Base-by-base conservation (phyloP, 1,140 invertebrate genomes). In the Saccostrea cuccullata region DNA sequence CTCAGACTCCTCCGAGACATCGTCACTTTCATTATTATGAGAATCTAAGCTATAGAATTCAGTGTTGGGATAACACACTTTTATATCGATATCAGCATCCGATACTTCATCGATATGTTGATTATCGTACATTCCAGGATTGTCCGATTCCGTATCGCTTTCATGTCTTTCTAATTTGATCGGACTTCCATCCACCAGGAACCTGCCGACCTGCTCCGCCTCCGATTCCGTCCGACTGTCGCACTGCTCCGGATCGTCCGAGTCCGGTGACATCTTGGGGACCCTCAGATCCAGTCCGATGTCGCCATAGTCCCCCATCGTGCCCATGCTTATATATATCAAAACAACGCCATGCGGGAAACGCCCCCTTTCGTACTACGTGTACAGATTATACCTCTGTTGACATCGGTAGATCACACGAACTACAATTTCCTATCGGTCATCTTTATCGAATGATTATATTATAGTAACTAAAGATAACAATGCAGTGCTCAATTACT, bases 181-280 rank as follows among this genome's bases (percentile, higher is more conserved):
- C 70, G 23, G 23, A 30, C 70, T 26, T 30, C 70, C 70, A 11
- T 77, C 26, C 30, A 77, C 70, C 13, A 77, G 26, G 15, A 77
- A 77, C 30, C 26, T 36, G 12, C 30, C 26, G 9, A 15, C 15
- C 2, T 77, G 70, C 15, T 77, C 70, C 15, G 13, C 70, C 11
- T 77, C 70, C 13, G 70, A 77, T 77, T 84, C 82, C 82, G 82
- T 84, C 40, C 47, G 55, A 13, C 82, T 84, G 11, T 84, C 82
- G n/a, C 47, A 55, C 40, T 40, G 82, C 23, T 77, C 70, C 26
- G 8, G 26, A 77, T 30, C 70, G 11, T 77, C 70, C 70, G 70
- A 26, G 5, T 77, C 70, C 70, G 70, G 70, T 15, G 70, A 77
- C 26, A 30, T 77, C 15, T 77, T 77, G 23, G 70, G 70, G 36